These are phyloP conservation scores for Muschampia plurimacula DNA, from an alignment of 2,888 invertebrate genomes.

Conservation along the genomic window DNA sequence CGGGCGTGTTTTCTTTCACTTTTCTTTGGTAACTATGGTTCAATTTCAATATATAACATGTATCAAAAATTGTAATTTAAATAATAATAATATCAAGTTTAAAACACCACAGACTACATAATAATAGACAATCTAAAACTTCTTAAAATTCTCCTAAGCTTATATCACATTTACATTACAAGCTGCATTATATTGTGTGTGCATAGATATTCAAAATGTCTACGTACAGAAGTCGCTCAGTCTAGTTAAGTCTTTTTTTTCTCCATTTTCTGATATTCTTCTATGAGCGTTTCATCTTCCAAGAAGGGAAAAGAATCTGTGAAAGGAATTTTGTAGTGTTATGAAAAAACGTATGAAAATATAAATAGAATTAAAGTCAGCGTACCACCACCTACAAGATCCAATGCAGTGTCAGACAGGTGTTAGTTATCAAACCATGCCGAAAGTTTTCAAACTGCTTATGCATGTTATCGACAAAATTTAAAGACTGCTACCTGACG, in stretches of 20 bases:
- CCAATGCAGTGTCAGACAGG: no score
- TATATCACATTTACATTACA: slow-evolving; percentile 6
- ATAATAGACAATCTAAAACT: slow-evolving; percentile 5
- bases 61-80: neutral
- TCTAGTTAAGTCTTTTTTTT: slow-evolving; percentile 57
- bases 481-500: no score
- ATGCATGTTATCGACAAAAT: no score
- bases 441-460: no score
- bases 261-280: slow-evolving; percentile 69
- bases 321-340: slow-evolving; percentile 36
- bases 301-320: slow-evolving; percentile 72
- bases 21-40: neutral
- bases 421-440: no score
- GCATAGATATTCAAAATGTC: slow-evolving; percentile 8
- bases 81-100: neutral
- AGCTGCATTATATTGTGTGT: neutral
- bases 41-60: neutral
- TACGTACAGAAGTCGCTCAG: slow-evolving; percentile 34
- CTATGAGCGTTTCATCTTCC: slow-evolving; percentile 73
- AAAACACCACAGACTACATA: slow-evolving; percentile 1
- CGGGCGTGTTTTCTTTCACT: no score
- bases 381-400: no score
- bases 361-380: no score
- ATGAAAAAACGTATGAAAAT: neutral
- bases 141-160: neutral